phyloP scores from a whole-genome alignment of 2,797 vertebrate species.

The Echeneis naucrates region DNA sequence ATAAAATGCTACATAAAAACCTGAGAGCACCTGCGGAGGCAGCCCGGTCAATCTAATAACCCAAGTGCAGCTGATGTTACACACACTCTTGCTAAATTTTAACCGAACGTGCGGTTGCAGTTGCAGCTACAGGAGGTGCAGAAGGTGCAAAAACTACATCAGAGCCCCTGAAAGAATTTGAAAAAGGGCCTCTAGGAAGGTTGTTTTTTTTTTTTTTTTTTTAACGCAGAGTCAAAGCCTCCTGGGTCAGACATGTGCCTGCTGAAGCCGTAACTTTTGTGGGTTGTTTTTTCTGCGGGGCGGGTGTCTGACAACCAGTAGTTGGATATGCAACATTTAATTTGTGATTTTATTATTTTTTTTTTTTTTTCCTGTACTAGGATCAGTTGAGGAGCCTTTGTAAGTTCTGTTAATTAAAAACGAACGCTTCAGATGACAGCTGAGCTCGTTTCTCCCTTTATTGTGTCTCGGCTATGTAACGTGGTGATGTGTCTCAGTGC shows the following conservation, averaged over 20 bases:
- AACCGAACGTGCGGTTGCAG: slow-evolving; percentile 28
- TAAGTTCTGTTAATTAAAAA: slow-evolving; percentile 24
- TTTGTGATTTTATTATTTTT: slow-evolving; percentile 15
- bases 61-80: slow-evolving; percentile 28
- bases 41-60: slow-evolving; percentile 48
- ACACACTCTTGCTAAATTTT: slow-evolving; percentile 12
- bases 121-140: slow-evolving; percentile 43
- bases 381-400: not conserved
- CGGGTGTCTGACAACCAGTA: slow-evolving; percentile 12
- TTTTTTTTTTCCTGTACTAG: not conserved
- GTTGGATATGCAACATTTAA: slow-evolving; percentile 9
- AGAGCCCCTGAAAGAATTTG: slow-evolving; percentile 36
- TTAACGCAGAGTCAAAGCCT: slow-evolving; percentile 9
- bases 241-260: not conserved
- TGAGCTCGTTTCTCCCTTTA: slow-evolving; percentile 11
- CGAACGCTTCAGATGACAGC: slow-evolving; percentile 16
- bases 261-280: slow-evolving; percentile 34
- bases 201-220: no score
- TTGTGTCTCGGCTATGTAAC: slow-evolving; percentile 16
- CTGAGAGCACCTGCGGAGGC: slow-evolving; percentile 42
- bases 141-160: slow-evolving; percentile 30
- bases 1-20: slow-evolving; percentile 30
- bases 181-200: slow-evolving; percentile 32
- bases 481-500: slow-evolving; percentile 30
- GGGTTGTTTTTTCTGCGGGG: not conserved